phyloP scores from a whole-genome alignment of 1,140 invertebrate genomes.

The Atta colombica region DNA sequence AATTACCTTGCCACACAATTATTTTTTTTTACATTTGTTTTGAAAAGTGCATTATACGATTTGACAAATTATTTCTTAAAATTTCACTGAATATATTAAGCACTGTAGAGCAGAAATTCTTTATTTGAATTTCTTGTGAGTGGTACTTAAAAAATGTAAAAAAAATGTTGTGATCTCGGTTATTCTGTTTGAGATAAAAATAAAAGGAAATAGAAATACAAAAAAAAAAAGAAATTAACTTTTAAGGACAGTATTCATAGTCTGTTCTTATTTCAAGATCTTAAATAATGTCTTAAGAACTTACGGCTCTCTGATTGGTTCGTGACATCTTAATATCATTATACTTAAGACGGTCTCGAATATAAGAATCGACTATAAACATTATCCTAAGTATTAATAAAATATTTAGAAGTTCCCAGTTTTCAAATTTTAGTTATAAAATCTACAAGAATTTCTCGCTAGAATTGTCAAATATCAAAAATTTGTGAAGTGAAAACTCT shows the following conservation, averaged over 20 bases:
- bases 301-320: no score
- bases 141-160: neutral
- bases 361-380: no score
- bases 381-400: neutral
- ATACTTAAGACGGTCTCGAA: no score
- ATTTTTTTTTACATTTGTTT: neutral
- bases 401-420: neutral
- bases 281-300: no score
- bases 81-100: no score
- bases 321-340: no score
- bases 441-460: neutral
- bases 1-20: neutral
- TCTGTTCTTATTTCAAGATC: no score
- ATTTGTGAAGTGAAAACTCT: neutral
- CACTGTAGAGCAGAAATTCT: no score
- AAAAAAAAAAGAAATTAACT: neutral
- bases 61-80: neutral
- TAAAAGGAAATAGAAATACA: no score
- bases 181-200: no score
- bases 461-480: neutral
- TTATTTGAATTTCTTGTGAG: no score
- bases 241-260: no score
- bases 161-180: neutral
- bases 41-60: neutral
- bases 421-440: neutral